phyloP scores from a whole-genome alignment of 1,140 invertebrate genomes.

The Drosophila pallidifrons region DNA sequence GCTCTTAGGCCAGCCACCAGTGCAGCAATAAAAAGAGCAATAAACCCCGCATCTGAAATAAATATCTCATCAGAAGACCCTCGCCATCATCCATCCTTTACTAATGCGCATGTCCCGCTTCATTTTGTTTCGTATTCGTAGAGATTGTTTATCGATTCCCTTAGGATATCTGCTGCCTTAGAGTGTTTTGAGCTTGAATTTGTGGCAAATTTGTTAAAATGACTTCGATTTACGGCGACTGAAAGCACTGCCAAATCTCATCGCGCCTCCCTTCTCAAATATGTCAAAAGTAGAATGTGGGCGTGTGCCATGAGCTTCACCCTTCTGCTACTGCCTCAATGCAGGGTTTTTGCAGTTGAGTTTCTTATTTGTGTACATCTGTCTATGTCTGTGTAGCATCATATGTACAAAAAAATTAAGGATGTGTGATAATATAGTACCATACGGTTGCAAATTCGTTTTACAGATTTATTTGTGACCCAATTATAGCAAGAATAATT shows the following conservation, averaged over 20 bases:
- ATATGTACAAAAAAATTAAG: background rate
- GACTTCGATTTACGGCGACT: conserved; percentile 35
- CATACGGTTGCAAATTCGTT: background rate
- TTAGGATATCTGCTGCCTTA: conserved; percentile 17
- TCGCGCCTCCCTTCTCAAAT: conserved; percentile 5
- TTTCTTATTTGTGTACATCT: conserved; percentile 13
- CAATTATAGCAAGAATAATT: too few species aligned
- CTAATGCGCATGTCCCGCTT: background rate
- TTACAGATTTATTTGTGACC: too few species aligned
- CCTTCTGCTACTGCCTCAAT: conserved; percentile 7
- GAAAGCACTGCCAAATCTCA: background rate
- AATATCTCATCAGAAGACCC: conserved; percentile 9
- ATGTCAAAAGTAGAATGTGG: conserved; percentile 16
- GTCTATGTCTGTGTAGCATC: background rate
- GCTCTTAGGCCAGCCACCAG: conserved; percentile 19
- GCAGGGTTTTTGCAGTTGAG: background rate
- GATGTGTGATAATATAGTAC: background rate
- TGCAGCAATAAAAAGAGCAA: conserved; percentile 45
- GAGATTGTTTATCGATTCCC: conserved; percentile 54
- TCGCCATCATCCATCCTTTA: conserved; percentile 16
- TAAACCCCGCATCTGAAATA: conserved; percentile 16
- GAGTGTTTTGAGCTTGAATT: conserved; percentile 46
- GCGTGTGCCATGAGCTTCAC: conserved; percentile 29
- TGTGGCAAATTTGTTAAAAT: conserved; percentile 69
- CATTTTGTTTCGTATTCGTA: conserved; percentile 5